Evolutionary conservation across 2,888 invertebrate genomes (phyloP), one percentile per base, ranked within the genome.

Genomic region (Thalpophila matura): DNA sequence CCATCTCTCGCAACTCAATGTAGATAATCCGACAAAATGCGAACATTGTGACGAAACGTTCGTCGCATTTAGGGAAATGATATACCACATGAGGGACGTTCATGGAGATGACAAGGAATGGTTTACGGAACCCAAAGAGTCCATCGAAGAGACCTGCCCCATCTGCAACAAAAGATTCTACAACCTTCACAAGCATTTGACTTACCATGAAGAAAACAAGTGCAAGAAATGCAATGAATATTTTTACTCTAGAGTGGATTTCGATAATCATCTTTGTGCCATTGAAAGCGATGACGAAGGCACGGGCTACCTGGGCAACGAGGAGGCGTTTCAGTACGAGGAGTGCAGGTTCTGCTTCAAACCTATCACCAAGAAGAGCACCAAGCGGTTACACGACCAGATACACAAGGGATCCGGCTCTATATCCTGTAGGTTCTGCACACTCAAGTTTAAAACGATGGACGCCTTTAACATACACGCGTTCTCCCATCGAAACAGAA

Each of bases 1-100:
- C 61, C 95, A 91, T 84, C 92, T 90, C 74, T 74, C 84, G 45
- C 93, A 87, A 81, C 88, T 86, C 45, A 94, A 91, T 74, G 91
- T 85, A 54, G 95, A 93, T 53, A 94, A 91, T 64, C 95, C 90
- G 24, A 91, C 86, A 7, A 94, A 89, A 74, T 95, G 89, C 84
- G 95, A 92, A 82, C 95, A 91, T 81, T 95, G 95, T 83, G 95
- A 95, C 74, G 95, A 96, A 69, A 95, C 93, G 0, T 96, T 96
- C 65, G 91, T 95, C 18, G 93, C 95, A 18, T 95, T 95, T 85
- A 89, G 91, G 72, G 95, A 94, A 66, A 95, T 92, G 93, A 95
- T 93, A 75, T 90, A 89, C 77, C 95, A 91, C 86, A 95, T 94
- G 93, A 85, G 89, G 29, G 95, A 95, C 37, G 91, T 72, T 1